Conservation (phyloP, 2,113 vertebrate genomes). For the Rhinoptilus africanus region DNA sequence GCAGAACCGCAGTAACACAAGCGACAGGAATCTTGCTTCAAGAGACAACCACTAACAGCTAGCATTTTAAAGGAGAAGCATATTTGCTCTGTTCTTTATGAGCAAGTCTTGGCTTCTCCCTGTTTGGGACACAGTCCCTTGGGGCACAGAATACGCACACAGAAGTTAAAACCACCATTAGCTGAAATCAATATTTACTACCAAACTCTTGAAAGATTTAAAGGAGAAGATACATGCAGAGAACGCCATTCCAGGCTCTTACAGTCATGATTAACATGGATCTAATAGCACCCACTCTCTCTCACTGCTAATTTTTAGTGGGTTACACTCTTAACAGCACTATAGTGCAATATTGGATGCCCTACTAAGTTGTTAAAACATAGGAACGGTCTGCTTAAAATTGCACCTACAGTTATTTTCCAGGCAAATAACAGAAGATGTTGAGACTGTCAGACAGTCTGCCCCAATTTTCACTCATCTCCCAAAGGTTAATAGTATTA, state of each 20-base stretch:
- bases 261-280: not conserved
- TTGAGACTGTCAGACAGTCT: not conserved
- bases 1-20: not conserved
- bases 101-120: constrained; percentile 70
- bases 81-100: constrained; percentile 43
- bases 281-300: not conserved
- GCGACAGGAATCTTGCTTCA: not conserved
- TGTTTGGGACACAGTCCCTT: constrained; percentile 52
- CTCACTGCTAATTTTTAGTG: not conserved
- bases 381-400: not conserved
- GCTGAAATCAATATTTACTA: constrained; percentile 72
- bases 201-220: constrained; percentile 37
- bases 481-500: not conserved
- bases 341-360: not conserved
- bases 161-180: constrained; percentile 62
- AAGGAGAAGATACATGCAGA: not conserved
- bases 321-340: not conserved
- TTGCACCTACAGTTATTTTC: not conserved
- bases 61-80: constrained; percentile 62
- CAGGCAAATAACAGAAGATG: not conserved
- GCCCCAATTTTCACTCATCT: not conserved
- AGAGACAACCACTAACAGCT: not conserved
- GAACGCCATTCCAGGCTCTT: not conserved
- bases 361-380: not conserved
- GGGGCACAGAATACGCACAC: constrained; percentile 48